Base-by-base conservation (phyloP, 1,140 invertebrate genomes). In the Lycorma delicatula region DNA sequence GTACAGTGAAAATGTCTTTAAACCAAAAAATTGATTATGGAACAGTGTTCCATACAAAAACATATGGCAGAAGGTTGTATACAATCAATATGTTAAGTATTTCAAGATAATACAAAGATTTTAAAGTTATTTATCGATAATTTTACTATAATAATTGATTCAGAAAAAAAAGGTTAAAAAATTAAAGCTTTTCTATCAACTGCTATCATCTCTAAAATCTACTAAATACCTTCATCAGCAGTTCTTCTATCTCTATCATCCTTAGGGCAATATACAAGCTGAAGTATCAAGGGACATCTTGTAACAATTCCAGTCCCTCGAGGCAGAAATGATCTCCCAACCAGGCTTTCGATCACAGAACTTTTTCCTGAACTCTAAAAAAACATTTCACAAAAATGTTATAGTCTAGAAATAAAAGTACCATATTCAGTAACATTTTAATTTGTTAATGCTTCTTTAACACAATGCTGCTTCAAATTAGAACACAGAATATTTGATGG, bases 291-390 rank as follows among this genome's bases (percentile, higher is more conserved):
- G 2, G 97, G 97, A 51, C 97, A 77, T 58, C 97, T 77, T 2
- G 97, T 99, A 1, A 99, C 96, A 69, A 99, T 98, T 6, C 97
- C 97, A 50, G 87, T 89, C 36, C 97, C 97, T 66, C 97, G 78
- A 12, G 97, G 97, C 51, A 99, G 75, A 77, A 99, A 99, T 51
- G 96, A 96, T 55, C 87, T 82, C 0, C 97, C 97, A n/a, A 99
- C 97, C 22, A 99, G 77, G 73, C 91, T 92, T 75, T 99, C 97
- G 63, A 99, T 85, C 9, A 99, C 97, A 29, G 97, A 99, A 80
- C 95, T 98, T 77, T 99, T 99, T 41, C 97, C 97, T 53, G 97
- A 96, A 77, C 96, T 98, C 93, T 99, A 73, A 60, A 67, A 62
- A 49, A 49, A 48, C 6, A n/a, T n/a, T n/a, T n/a, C n/a, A n/a